Percentiles rank a stretch among this genome's conserved stretches.
Conservation (phyloP, 2,797 vertebrate genomes). For the Takifugu rubripes region DNA sequence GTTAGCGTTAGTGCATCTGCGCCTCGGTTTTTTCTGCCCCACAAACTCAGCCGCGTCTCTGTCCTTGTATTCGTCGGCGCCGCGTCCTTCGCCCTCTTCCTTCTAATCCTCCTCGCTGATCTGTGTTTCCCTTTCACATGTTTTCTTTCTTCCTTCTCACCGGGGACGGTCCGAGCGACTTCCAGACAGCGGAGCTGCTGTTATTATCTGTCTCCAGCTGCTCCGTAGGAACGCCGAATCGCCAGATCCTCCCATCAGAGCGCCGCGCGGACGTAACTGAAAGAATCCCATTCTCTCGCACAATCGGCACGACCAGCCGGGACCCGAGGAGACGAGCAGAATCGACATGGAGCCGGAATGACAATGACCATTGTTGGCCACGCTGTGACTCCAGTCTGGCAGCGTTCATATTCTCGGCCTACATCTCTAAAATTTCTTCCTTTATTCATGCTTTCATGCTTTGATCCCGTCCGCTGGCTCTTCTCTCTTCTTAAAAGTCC, state of each 20-base stretch:
- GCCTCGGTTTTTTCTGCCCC: too few relatives aligned
- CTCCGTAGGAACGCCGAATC: slow-evolving; percentile 39
- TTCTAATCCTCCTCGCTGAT: background rate
- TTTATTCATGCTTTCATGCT: slow-evolving; percentile 47
- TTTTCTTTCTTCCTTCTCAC: slow-evolving; percentile 32
- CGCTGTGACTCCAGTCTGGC: slow-evolving; percentile 37
- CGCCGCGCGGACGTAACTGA: slow-evolving; percentile 34
- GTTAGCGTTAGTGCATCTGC: too few relatives aligned
- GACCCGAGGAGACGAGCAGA: slow-evolving; percentile 52
- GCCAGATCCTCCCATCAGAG: slow-evolving; percentile 48
- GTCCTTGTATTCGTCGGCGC: slow-evolving; percentile 7
- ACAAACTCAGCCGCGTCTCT: background rate
- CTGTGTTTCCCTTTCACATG: slow-evolving; percentile 18
- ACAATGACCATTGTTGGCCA: slow-evolving; percentile 54
- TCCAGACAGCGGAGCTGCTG: slow-evolving; percentile 15
- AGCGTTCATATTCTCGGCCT: slow-evolving; percentile 52
- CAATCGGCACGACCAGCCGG: slow-evolving; percentile 54
- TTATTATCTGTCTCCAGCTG: slow-evolving; percentile 58
- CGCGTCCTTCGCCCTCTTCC: background rate
- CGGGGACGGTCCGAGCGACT: slow-evolving; percentile 14
- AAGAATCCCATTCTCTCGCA: slow-evolving; percentile 49
- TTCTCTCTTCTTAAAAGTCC: slow-evolving; percentile 20
- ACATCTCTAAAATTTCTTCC: slow-evolving; percentile 39
- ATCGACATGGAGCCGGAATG: slow-evolving; percentile 49
- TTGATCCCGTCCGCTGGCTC: slow-evolving; percentile 38